phyloP scores from a whole-genome alignment of 2,797 vertebrate species.

The Myiotriccus ornatus region DNA sequence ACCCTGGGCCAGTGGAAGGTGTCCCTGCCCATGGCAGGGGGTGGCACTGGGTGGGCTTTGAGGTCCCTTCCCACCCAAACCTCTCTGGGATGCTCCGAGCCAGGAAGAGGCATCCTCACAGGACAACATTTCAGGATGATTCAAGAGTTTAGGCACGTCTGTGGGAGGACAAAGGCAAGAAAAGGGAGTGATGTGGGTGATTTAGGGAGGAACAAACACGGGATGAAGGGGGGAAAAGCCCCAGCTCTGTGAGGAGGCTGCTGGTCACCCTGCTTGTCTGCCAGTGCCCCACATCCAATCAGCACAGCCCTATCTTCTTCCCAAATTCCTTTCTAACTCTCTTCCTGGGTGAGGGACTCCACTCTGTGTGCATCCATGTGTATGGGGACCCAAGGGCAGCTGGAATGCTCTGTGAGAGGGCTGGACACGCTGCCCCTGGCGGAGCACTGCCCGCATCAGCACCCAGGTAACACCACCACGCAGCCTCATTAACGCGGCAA shows the following conservation, averaged over 20 bases:
- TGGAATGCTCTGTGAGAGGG: background rate
- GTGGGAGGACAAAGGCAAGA: background rate
- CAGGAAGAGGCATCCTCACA: background rate
- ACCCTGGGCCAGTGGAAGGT: accelerated
- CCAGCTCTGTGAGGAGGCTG: background rate
- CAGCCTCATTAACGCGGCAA: background rate
- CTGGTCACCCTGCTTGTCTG: background rate
- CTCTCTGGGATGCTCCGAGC: background rate
- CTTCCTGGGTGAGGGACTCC: background rate
- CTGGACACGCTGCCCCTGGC: background rate
- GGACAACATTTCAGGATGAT: background rate
- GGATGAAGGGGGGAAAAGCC: background rate
- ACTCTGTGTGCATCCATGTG: too few relatives aligned
- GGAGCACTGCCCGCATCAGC: background rate
- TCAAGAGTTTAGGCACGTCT: too few relatives aligned
- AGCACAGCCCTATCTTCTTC: background rate
- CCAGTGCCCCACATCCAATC: background rate
- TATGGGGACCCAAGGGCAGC: background rate
- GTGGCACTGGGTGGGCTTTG: background rate
- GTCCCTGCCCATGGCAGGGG: background rate
- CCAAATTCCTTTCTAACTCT: background rate
- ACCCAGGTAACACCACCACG: background rate
- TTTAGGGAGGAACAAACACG: background rate
- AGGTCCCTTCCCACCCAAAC: background rate
- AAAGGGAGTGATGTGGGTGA: background rate